Evolutionary conservation across 2,888 invertebrate genomes (phyloP), one percentile per base, ranked within the genome.

Genomic region (Cryptophagus acutangulus): DNA sequence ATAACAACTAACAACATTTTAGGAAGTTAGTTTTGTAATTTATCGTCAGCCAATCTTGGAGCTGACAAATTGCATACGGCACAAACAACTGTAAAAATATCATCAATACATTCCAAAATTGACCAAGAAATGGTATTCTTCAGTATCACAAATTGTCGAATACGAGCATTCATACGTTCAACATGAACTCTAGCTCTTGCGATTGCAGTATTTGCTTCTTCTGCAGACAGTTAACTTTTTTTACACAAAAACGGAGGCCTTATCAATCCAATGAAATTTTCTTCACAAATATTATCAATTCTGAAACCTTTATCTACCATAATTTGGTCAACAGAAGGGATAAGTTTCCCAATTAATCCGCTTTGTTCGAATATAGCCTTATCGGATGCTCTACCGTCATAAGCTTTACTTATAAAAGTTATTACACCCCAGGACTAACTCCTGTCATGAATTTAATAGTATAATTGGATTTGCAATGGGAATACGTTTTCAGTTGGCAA

Each of bases 391-490:
- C 52, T 40, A n/a, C 54, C 53, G 5, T 51, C 55, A 46, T 48
- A 58, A 4, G 48, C 39, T 40, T 50, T 41, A 33, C 53, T 55
- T 1, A 59, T 34, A 38, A 41, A 54, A 14, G 47, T 46, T 17
- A 58, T 48, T 9, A 51, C 9, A n/a, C 54, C 58, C 25, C 50
- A 10, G 58, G 57, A 38, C 41, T 48, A 1, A 57, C 51, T 17
- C 51, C 57, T 3, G 46, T 48, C 45, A 58, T 41, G 29, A 54
- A 55, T 45, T 57, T 52, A 1, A 51, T 34, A 12, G 57, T 57
- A 9, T 44, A 35, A n/a, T 13, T 35, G 12, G 48, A 39, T 49
- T 56, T 57, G 28, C 54, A 54, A 26, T 47, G 30, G 2, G 40
- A 40, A 20, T 40, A 40, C 8, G 34, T n/a, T 15, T 18, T 17